Base-by-base conservation (phyloP, 2,888 invertebrate species). In the Xestia sexstrigata region DNA sequence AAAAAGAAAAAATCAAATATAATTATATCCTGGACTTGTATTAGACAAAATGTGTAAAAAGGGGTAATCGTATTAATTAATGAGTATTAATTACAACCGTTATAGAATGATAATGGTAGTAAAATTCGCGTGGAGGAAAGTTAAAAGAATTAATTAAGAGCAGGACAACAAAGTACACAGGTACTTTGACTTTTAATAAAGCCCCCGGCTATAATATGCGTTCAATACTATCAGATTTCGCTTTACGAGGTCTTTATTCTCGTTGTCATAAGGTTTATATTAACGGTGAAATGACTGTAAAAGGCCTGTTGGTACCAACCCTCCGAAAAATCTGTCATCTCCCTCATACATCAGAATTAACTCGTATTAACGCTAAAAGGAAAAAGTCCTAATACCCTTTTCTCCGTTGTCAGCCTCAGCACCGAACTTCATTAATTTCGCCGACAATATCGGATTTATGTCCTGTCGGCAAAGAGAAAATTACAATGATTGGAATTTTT, bases 391-490 rank as follows among this genome's bases (percentile, higher is more conserved):
- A 81, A 83, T 76, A 81, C 78, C 80, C 86, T 76, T 83, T 78
- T 80, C 77, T 70, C 75, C 68, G 66, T 63, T 79, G 79, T 86
- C 88, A 84, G 80, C 79, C 84, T 70, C 72, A 47, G 68, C 71
- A 74, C 42, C 68, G 73, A 81, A 82, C 82, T 87, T 88, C 89
- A 89, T 88, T 88, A 89, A 86, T 84, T 83, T 88, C 72, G 76
- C 83, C 79, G 81, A 88, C 87, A 84, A 87, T 87, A 88, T 88
- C 81, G 81, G 84, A 83, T 89, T 88, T 83, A 81, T 82, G 84
- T 82, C 69, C 49, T 86, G 82, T 73, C 66, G 67, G 73, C 84
- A 77, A 76, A 86, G 79, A 78, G 82, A 69, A 84, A 89, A 79
- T 80, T 80, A 66, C 65, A 80, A 77, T 81, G 73, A 86, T 87